phyloP scores from a whole-genome alignment of 30 jellyfish, hydroid and myxozoan genomes.

The Rhopilema esculentum region DNA sequence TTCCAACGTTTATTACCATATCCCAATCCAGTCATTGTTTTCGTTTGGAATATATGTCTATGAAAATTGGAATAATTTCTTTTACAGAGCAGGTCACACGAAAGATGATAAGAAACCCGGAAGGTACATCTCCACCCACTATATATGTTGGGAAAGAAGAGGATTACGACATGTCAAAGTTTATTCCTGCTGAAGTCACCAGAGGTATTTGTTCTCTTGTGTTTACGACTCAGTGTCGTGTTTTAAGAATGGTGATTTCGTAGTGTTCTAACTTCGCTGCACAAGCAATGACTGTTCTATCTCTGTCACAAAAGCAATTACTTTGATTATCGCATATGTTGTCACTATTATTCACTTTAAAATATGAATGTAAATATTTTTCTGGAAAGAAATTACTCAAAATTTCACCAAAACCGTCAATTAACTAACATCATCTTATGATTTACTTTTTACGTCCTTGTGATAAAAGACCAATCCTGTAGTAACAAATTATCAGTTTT shows the following conservation, averaged over 20 bases:
- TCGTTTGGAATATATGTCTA: not conserved
- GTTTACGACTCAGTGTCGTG: not conserved
- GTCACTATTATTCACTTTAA: no score
- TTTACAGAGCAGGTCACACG: constrained; percentile 72
- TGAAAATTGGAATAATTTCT: not conserved
- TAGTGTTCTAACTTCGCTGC: not conserved
- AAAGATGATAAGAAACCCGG: constrained; percentile 90
- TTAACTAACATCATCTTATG: no score
- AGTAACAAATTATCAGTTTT: no score
- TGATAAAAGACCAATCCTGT: no score
- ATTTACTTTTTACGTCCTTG: no score
- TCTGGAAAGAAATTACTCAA: no score
- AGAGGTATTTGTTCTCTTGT: constrained; percentile 86
- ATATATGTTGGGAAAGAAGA: constrained; percentile 81
- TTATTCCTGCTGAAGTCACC: constrained; percentile 88
- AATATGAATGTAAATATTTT: no score
- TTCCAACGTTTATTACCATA: no score
- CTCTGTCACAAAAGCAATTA: no score
- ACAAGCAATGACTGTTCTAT: not conserved
- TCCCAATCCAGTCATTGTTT: not conserved
- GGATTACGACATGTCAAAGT: constrained; percentile 72
- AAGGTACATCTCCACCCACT: constrained; percentile 69
- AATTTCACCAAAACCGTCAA: no score
- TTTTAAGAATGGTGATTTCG: not conserved
- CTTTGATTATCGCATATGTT: no score